A percentile compares a stretch with the other conserved stretches of the same genome.
phyloP scores from a whole-genome alignment of 1,140 invertebrate genomes.

The Aphidius gifuensis region DNA sequence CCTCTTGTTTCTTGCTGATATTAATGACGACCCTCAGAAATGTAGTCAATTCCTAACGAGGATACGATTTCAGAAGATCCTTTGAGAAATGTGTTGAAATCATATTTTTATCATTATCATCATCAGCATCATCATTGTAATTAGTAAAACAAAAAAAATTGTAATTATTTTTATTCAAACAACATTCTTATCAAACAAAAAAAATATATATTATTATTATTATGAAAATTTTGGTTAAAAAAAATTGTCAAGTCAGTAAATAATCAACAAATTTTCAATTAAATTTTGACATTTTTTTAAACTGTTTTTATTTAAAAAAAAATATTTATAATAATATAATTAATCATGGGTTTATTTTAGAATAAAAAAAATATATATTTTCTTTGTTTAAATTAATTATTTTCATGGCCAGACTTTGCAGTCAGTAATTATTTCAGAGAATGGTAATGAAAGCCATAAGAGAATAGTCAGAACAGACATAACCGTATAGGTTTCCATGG shows the following conservation, averaged over 20 bases:
- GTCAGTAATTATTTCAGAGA: slow-evolving; percentile 34
- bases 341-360: too few species aligned
- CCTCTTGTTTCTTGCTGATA: slow-evolving; percentile 28
- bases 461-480: slow-evolving; percentile 8
- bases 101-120: too few species aligned
- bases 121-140: too few species aligned
- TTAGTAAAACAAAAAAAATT: not conserved
- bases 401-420: not conserved
- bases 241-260: too few species aligned
- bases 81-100: too few species aligned
- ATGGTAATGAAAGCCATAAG: slow-evolving; percentile 40
- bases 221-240: too few species aligned
- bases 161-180: not conserved
- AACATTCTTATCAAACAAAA: too few species aligned
- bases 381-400: too few species aligned
- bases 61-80: slow-evolving; percentile 12
- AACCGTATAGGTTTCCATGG: slow-evolving; percentile 23
- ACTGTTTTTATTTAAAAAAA: too few species aligned
- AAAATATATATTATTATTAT: too few species aligned
- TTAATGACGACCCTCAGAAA: slow-evolving; percentile 20
- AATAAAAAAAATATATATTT: too few species aligned
- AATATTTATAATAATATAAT: too few species aligned
- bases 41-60: slow-evolving; percentile 21
- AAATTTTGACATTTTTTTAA: slow-evolving; percentile 7
- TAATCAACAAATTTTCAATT: not conserved